Evolutionary conservation across 2,113 vertebrate genomes (phyloP).

Genomic region (Platysternon megacephalum): DNA sequence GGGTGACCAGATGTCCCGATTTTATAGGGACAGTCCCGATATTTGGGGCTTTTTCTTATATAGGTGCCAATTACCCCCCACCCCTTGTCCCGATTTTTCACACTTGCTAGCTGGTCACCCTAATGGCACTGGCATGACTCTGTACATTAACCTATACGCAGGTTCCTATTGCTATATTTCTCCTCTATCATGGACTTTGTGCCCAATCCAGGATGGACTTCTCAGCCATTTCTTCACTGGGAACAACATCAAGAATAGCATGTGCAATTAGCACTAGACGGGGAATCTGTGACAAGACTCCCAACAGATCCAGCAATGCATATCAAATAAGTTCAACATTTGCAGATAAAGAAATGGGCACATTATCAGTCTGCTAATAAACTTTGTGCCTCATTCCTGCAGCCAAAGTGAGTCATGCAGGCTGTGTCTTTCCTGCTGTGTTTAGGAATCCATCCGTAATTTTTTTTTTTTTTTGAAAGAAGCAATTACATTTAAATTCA

Average conservation of each 20-base stretch:
- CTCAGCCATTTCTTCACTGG: neutral
- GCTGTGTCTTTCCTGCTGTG: neutral
- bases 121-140: neutral
- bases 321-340: neutral
- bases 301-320: neutral
- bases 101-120: too few species aligned
- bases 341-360: neutral
- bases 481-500: conserved; percentile 5
- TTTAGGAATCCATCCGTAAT: neutral
- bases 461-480: neutral
- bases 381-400: neutral
- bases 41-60: too few species aligned
- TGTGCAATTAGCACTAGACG: neutral
- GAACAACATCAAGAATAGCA: neutral
- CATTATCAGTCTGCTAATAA: neutral
- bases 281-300: neutral
- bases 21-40: too few species aligned
- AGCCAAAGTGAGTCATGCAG: neutral
- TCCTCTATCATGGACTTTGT: neutral
- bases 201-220: neutral
- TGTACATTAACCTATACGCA: neutral
- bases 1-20: too few species aligned
- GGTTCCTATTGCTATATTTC: neutral
- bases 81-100: too few species aligned
- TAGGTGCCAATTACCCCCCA: too few species aligned